Evolutionary conservation across 2,113 vertebrate genomes (phyloP), one percentile per base, ranked within the genome.

Genomic region (Xenotilapia caudafasciata): DNA sequence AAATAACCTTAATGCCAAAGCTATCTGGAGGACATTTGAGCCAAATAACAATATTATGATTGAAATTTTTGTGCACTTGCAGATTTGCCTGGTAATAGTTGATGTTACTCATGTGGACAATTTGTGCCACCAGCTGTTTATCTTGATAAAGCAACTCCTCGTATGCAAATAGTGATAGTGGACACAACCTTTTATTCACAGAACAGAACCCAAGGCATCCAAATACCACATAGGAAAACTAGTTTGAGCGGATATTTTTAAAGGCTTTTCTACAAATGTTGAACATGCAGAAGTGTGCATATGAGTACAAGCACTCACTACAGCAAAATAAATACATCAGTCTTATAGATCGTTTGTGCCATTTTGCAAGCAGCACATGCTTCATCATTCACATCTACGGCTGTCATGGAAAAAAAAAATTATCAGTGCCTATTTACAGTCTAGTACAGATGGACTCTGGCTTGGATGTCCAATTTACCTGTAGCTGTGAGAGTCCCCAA

Each of bases 391-490:
- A 84, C 83, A 92, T 86, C 73, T 79, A 9, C 11, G 60, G 92
- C 88, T 92, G 88, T 89, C 85, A 88, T 73, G 86, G 89, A 87
- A 91, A 88, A 91, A 90, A 93, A 89, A 82, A 92, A 92, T 92
- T 91, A 95, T 95, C 90, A 89, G 83, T 83, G 87, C 85, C 93
- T 92, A 90, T 96, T 95, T 96, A 93, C 88, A 86, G 88, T 51
- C 45, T 77, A n/a, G 17, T 68, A 53, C 89, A 93, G 92, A 95
- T 92, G 86, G 85, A 94, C 95, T 92, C 88, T 84, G 88, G 94
- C 88, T 92, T 70, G 83, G 53, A 85, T 84, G 85, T 93, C 89
- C 90, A 90, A 92, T 96, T 94, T 92, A 96, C 95, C 94, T 95
- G 90, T 93, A 93, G 92, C 91, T 92, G 62, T 21, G 83, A 86